Percentiles rank a stretch among this genome's conserved stretches.
These are phyloP conservation scores for Prosapia bicincta DNA, from an alignment of 2,888 invertebrate species.

Conservation along the genomic window DNA sequence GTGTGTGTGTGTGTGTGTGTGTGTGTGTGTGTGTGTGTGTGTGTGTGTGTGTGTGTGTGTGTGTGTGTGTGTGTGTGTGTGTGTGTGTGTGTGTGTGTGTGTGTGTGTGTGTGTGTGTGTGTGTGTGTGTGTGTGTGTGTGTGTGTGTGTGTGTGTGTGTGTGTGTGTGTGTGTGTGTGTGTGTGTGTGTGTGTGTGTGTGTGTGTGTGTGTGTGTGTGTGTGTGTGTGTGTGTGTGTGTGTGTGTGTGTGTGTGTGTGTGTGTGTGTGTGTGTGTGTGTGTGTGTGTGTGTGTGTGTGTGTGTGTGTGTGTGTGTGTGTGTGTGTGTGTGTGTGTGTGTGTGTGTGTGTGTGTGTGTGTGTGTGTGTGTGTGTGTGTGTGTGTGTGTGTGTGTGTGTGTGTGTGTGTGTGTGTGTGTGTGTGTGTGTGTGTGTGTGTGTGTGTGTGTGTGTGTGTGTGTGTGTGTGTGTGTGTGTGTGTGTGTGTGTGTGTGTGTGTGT, in stretches of 20 bases:
- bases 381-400: background rate
- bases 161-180: background rate
- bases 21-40: background rate
- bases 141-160: background rate
- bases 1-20: background rate
- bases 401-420: background rate
- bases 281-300: background rate
- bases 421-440: background rate
- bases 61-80: background rate
- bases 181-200: background rate
- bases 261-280: background rate
- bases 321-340: background rate
- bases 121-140: background rate
- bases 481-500: background rate
- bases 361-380: background rate
- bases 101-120: background rate
- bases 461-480: background rate
- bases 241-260: background rate
- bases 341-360: background rate
- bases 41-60: background rate
- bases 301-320: background rate
- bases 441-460: background rate
- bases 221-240: background rate
- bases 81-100: background rate
- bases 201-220: background rate